These are phyloP conservation scores for Megatriorchis doriae DNA, from an alignment of 2,113 vertebrate species.

Conservation along the genomic window DNA sequence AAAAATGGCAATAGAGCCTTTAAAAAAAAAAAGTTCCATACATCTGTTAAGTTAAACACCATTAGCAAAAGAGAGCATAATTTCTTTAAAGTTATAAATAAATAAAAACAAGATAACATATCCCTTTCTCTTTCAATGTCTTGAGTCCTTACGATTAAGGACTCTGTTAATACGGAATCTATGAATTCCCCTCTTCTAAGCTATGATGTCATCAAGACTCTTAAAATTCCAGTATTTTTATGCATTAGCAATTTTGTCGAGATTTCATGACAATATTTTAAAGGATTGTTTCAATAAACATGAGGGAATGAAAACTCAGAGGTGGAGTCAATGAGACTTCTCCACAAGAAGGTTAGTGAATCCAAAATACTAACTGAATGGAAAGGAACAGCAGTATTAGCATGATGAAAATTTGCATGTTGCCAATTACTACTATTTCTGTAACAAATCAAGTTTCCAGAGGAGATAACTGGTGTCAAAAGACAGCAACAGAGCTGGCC, in stretches of 20 bases:
- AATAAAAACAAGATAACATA: neutral
- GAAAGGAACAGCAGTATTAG: neutral
- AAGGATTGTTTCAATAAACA: neutral
- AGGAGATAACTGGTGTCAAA: neutral
- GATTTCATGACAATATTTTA: neutral
- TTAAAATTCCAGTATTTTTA: neutral
- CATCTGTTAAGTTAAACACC: neutral
- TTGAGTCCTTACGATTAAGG: neutral
- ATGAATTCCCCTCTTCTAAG: neutral
- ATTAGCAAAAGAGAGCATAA: neutral
- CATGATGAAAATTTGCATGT: neutral
- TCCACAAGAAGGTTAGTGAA: neutral
- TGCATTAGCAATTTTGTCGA: neutral
- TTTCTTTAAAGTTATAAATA: neutral
- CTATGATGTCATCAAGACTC: neutral
- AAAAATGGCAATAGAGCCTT: neutral
- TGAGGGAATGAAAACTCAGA: neutral
- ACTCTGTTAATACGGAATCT: neutral
- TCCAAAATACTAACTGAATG: neutral
- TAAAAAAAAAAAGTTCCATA: neutral
- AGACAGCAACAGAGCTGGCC: neutral
- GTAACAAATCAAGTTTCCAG: neutral
- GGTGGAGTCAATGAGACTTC: neutral
- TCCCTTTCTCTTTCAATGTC: neutral
- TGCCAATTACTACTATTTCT: neutral